Base-by-base conservation (phyloP, 2,888 invertebrate genomes). In the Himalopsyche japonica region DNA sequence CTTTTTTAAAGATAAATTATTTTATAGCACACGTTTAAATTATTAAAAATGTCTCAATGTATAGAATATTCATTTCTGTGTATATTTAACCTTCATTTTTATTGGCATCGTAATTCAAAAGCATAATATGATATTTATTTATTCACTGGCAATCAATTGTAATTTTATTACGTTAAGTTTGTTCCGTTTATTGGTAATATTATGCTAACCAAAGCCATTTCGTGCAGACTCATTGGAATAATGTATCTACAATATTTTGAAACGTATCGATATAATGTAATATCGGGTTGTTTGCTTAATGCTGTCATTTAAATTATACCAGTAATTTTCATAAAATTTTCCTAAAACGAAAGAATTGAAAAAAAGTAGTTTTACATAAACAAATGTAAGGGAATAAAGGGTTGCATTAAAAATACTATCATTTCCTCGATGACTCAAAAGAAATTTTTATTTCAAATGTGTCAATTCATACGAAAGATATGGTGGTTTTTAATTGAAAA, bases 241-340 rank as follows among this genome's bases (percentile, higher is more conserved):
- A 43, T 43, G 77, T 20, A 77, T 77, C 37, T 34, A 12, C 20
- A 77, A 24, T 77, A 77, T 77, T 77, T 32, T 77, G 37, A 77
- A 77, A 77, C 18, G 27, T 77, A 37, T 37, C 27, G 77, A 77
- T 24, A 20, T 79, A 79, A 83, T 80, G 80, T 20, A 48, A 80
- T 49, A 83, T 80, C 76, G 80, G 79, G 37, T 83, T 80, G 80
- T 76, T 48, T 7, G 32, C 70, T 32, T 76, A 83, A 79, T 79
- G 70, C 64, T 37, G 34, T 32, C 70, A 70, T 76, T 76, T 48
- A 47, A 47, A n/a, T 64, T 76, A 20, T 64, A n/a, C 64, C 43
- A 64, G 49, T 79, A 82, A n/a, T n/a, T n/a, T n/a, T 77, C 76
- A 82, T 76, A 82, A 81, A 24, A 27, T 20, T 70, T 70, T 70